phyloP scores from a whole-genome alignment of 2,113 vertebrate species.

The Corvus hawaiiensis region DNA sequence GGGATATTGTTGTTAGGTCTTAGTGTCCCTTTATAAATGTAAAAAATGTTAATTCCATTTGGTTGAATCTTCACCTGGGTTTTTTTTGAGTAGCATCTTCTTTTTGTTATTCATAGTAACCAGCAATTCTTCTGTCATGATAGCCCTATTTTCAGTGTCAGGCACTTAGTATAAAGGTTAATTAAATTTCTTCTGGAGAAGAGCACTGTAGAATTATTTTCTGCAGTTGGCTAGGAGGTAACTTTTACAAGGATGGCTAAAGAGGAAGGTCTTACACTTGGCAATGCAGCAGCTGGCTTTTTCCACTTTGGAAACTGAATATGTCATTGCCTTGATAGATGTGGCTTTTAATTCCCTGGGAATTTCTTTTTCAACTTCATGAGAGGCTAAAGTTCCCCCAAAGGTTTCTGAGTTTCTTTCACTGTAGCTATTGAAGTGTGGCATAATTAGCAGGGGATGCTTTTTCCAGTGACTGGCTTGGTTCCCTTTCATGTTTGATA shows the following conservation, averaged over 20 bases:
- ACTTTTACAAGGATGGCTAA: not conserved
- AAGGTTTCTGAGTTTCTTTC: constrained; percentile 6
- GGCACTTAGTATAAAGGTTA: not conserved
- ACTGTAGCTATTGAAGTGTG: not conserved
- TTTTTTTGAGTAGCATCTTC: not conserved
- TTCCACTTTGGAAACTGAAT: constrained; percentile 53
- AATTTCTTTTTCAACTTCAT: constrained; percentile 51
- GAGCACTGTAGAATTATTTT: not conserved
- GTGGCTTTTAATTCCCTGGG: constrained; percentile 23
- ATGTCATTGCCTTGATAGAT: constrained; percentile 12
- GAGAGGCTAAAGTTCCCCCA: constrained; percentile 12
- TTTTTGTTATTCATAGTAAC: not conserved
- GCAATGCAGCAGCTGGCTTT: constrained; percentile 46
- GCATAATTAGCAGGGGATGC: not conserved
- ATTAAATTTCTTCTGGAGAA: not conserved
- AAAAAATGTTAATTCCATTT: not conserved
- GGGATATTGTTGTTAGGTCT: not conserved
- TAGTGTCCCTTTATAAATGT: not conserved
- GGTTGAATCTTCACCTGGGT: not conserved
- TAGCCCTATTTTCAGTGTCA: not conserved
- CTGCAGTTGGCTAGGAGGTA: not conserved
- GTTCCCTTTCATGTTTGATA: constrained; percentile 4
- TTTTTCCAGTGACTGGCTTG: not conserved
- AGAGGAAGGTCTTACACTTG: not conserved
- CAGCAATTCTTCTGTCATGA: not conserved